Evolutionary conservation across 2,113 vertebrate genomes (phyloP), one percentile per base, ranked within the genome.

Genomic region (Conger conger): DNA sequence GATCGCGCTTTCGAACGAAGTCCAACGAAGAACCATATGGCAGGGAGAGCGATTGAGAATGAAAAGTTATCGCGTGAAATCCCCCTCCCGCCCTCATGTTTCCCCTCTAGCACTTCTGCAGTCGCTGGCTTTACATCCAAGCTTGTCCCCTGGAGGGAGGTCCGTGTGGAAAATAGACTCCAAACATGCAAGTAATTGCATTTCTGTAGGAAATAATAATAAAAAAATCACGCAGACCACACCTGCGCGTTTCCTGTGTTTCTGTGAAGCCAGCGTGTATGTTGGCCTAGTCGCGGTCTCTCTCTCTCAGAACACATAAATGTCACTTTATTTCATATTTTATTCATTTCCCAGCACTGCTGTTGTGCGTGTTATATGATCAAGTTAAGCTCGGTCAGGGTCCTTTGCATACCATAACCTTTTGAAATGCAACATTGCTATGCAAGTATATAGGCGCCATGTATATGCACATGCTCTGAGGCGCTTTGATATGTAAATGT

Each of bases 1-100:
- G 83, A 36, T 68, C 38, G 81, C 60, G 86, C 38, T 23, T 80
- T 42, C 30, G 1, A 42, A 23, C 7, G 40, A 38, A 23, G 6
- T n/a, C n/a, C n/a, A n/a, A n/a, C n/a, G n/a, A n/a, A n/a, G 40
- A n/a, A 80, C 38, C 79, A 50, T 80, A 80, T 37, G 37, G 38
- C 79, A 13, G 23, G 9, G 38, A 9, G 20, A 42, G 38, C 23
- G 17, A 42, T 38, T 27, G 38, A 40, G 78, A 80, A 80, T 80
- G 18, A 80, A 80, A 80, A 42, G 27, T 42, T 80, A 80, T 9
- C 42, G 0, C 30, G 42, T 80, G 37, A 80, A 45, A 27, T n/a
- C 20, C 37, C 40, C 42, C 23, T 18, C 42, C 27, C 36, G 6
- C 16, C 20, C 4, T 17, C 18, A 23, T 40, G 15, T 42, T 9